Evolutionary conservation across 2,888 invertebrate species (phyloP), one percentile per base, ranked within the genome.

Genomic region (Nebria brevicollis): DNA sequence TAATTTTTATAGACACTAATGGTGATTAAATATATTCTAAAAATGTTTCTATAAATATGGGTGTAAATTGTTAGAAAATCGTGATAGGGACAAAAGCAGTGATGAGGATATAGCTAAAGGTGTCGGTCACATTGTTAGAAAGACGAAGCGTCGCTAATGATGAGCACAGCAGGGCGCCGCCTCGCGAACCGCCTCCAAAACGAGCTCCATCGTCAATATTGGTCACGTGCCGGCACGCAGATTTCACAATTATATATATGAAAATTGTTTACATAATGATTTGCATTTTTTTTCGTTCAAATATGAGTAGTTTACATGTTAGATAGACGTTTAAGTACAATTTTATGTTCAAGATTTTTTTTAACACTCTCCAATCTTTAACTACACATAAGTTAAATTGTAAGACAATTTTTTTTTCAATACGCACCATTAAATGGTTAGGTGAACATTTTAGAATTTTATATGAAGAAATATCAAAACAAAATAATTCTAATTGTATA

Each of bases 131-230:
- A 72, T 73, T 78, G 78, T 78, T 73, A 78, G 75, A 75, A 74
- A 72, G 79, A 79, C 74, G 75, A 70, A 34, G 25, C 13, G 64
- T 70, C 75, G 76, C 64, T 81, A 81, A 81, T 81, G 80, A 81
- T 75, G 80, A 64, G 75, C 72, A 3, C 76, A 76, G 79, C 66
- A 72, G 81, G 80, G 65, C 77, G 77, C 75, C 77, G 77, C 77
- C 77, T 82, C 81, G 82, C 77, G 81, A 73, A 76, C 82, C 79
- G 73, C 82, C 82, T 54, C 70, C 72, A 72, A 26, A 13, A 66
- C 25, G 82, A 34, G 74, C 82, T 20, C 64, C 66, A 25, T 11
- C 26, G 81, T 41, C 43, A 66, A 54, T 54, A 26, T 25, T 34
- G 72, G 81, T 70, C 81, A 77, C 81, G 81, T 75, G 81, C 77